phyloP scores from a whole-genome alignment of 1,140 invertebrate genomes.

The Prorops nasuta region DNA sequence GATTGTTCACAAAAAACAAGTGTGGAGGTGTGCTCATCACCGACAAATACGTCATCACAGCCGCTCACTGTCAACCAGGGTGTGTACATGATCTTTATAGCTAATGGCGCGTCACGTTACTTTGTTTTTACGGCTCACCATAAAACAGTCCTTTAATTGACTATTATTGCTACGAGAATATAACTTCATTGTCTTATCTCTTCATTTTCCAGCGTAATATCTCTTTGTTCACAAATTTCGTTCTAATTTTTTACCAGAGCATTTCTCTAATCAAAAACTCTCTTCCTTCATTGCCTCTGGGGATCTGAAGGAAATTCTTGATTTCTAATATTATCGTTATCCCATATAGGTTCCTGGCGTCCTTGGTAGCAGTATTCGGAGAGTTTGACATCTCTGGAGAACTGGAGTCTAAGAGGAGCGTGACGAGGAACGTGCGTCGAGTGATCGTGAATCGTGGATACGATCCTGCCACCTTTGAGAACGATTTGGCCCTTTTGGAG shows the following conservation, averaged over 20 bases:
- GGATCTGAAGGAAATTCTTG: no score
- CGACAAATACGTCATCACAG: conserved; percentile 81
- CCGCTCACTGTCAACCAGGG: conserved; percentile 94
- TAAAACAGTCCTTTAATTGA: no score
- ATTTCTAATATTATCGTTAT: no score
- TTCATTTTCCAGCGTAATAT: no score
- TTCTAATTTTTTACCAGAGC: no score
- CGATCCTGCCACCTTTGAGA: conserved; percentile 86
- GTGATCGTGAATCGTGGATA: conserved; percentile 88
- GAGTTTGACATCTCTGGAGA: conserved; percentile 87
- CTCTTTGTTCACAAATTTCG: no score
- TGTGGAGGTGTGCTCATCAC: conserved; percentile 90
- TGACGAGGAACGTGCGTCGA: conserved; percentile 79
- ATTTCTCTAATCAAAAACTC: no score
- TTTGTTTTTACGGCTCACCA: no score
- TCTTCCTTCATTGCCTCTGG: no score
- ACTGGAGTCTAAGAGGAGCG: conserved; percentile 71
- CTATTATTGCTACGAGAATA: not conserved
- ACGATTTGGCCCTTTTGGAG: conserved; percentile 83
- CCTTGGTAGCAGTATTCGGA: conserved; percentile 85
- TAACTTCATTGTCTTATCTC: no score
- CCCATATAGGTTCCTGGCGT: conserved; percentile 82
- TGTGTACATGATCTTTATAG: conserved; percentile 50
- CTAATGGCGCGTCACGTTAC: no score
- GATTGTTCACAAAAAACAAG: conserved; percentile 94